Evolutionary conservation across 2,797 vertebrate genomes (phyloP), one percentile per base, ranked within the genome.

Genomic region (Protosalanx chinensis): DNA sequence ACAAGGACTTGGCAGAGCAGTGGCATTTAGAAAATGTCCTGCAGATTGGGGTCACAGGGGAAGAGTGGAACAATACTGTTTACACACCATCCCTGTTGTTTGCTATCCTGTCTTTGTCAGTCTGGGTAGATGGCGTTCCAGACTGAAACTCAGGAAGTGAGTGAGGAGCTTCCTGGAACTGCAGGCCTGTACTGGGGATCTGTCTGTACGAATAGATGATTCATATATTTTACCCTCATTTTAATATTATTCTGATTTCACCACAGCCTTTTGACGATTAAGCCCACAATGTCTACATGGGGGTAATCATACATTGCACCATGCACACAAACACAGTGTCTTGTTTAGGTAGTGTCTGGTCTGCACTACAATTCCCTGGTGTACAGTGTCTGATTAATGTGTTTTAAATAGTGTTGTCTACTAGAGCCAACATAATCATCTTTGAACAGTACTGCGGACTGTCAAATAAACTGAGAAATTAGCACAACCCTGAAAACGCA

Each of bases 1-100:
- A 82, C 81, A 18, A 79, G 81, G 82, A 76, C 80, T 81, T 86
- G 82, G 83, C 85, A 80, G 79, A 3, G 74, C 76, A 72, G 60
- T 13, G 72, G 84, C 76, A 81, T 81, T 81, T 84, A 77, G 82
- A 79, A 81, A 79, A 85, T 82, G 76, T 78, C 68, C 75, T 69
- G 64, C 20, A 23, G 32, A 10, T 71, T 62, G 57, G 71, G 70
- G 74, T 18, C 37, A 53, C 68, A 20, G 67, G 61, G 59, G 59
- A 65, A 68, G 67, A 73, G n/a, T 49, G 33, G 72, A 82, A 85
- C 75, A 81, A 83, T 72, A 72, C 75, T 18, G 57, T 57, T 71
- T 37, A 16, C 18, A 35, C 57, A 56, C 68, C 62, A 68, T 23
- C 68, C 71, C 56, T 29, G 16, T 64, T 65, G 35, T 58, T 65